Conservation (phyloP, 2,888 invertebrate species). For the Rhopalosiphum nymphaeae region DNA sequence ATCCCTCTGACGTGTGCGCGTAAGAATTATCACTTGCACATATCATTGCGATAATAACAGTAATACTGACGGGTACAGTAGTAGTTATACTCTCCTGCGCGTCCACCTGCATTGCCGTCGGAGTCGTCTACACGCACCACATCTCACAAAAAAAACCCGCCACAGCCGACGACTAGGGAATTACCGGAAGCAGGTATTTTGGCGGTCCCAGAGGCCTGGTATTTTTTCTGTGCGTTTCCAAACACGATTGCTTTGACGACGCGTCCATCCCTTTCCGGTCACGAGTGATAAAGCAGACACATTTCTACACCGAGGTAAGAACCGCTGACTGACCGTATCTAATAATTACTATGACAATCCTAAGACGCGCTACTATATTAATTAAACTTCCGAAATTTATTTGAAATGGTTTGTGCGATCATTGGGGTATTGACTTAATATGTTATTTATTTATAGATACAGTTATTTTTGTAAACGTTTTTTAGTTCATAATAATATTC, state of each 20-base stretch:
- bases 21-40: not conserved
- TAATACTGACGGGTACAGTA: not conserved
- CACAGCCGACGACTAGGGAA: not conserved
- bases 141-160: not conserved
- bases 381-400: not conserved
- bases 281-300: not conserved
- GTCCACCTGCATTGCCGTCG: not conserved
- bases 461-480: not conserved
- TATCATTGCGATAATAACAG: not conserved
- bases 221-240: not conserved
- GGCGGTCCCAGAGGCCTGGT: not conserved
- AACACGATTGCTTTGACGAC: not conserved
- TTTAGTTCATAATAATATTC: not conserved
- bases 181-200: not conserved
- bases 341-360: not conserved
- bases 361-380: not conserved
- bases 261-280: not conserved
- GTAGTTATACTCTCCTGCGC: not conserved
- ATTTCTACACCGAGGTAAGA: conserved; percentile 42
- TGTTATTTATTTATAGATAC: not conserved
- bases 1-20: not conserved
- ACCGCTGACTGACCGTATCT: not conserved
- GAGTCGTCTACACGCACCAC: not conserved
- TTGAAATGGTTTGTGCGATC: not conserved
- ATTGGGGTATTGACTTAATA: not conserved